phyloP scores from a whole-genome alignment of 2,113 vertebrate genomes.

The Aplodontia rufa region DNA sequence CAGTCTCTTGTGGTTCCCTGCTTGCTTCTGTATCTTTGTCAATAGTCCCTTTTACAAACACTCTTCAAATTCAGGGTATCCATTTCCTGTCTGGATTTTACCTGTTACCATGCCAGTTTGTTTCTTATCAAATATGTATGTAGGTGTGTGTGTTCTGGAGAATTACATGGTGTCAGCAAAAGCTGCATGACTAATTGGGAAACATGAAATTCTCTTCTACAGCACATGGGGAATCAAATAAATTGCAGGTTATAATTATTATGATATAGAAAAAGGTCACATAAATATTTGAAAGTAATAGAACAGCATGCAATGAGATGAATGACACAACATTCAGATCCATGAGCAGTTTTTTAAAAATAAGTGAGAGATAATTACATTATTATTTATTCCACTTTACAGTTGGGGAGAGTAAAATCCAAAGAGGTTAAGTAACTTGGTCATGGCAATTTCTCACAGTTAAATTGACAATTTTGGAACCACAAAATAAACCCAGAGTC shows the following conservation, averaged over 20 bases:
- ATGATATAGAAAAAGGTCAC: not conserved
- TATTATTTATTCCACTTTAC: not conserved
- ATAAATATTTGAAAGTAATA: constrained; percentile 11
- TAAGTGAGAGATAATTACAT: not conserved
- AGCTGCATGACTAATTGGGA: constrained; percentile 36
- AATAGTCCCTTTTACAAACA: not conserved
- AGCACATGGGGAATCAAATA: not conserved
- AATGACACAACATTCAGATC: not conserved
- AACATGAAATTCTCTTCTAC: not conserved
- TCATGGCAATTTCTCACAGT: not conserved
- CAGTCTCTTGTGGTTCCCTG: not conserved
- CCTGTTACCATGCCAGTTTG: not conserved
- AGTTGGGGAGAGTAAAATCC: not conserved
- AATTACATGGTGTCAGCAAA: not conserved
- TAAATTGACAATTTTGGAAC: no score
- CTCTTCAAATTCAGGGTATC: not conserved
- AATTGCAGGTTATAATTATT: not conserved
- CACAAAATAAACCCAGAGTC: not conserved
- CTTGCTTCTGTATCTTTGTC: not conserved
- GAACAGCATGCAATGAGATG: not conserved
- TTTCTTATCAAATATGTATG: not conserved
- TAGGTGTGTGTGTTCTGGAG: not conserved
- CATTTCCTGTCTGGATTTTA: not conserved
- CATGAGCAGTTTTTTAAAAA: constrained; percentile 23
- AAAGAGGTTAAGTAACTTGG: not conserved